phyloP scores from a whole-genome alignment of 1,140 invertebrate species.

The Phocides pigmalion region DNA sequence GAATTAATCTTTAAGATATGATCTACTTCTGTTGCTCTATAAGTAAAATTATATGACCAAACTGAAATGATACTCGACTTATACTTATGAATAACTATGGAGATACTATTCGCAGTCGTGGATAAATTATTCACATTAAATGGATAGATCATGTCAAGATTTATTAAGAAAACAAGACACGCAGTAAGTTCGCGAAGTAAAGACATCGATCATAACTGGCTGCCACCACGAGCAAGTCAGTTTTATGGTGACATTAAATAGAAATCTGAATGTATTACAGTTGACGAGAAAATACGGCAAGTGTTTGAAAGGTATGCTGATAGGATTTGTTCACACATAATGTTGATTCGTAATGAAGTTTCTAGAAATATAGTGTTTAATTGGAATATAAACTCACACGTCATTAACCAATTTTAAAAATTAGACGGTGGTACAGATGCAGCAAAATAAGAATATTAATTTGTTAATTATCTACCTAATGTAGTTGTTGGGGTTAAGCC shows the following conservation, averaged over 20 bases:
- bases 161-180: conserved; percentile 26
- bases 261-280: conserved; percentile 25
- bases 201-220: conserved; percentile 29
- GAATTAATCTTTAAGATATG: too few species aligned
- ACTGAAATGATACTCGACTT: not conserved
- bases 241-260: conserved; percentile 25
- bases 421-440: too few species aligned
- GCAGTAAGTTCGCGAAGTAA: conserved; percentile 5
- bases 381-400: too few species aligned
- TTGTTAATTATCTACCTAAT: too few species aligned
- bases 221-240: conserved; percentile 18
- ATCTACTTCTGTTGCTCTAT: not conserved
- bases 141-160: conserved; percentile 9
- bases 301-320: conserved; percentile 1
- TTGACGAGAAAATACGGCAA: not conserved
- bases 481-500: too few species aligned
- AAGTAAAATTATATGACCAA: too few species aligned
- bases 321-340: too few species aligned
- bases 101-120: not conserved
- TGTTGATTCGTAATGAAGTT: too few species aligned
- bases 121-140: conserved; percentile 16
- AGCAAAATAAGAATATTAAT: too few species aligned
- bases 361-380: too few species aligned
- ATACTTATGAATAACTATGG: not conserved
- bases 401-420: too few species aligned